phyloP scores from a whole-genome alignment of 1,140 invertebrate genomes.

The Melitaea cinxia region DNA sequence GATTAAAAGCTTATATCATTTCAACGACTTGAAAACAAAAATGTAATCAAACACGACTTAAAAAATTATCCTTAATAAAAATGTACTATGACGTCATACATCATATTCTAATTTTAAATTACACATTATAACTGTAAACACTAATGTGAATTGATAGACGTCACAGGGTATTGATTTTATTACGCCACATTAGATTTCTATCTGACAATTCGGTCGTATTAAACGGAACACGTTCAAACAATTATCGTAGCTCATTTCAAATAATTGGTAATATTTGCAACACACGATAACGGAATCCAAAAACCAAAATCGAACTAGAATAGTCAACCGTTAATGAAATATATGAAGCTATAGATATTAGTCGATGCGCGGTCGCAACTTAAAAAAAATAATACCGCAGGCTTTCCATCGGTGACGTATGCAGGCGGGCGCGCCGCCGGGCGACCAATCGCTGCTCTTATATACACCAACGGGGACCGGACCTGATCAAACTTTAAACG shows the following conservation, averaged over 20 bases:
- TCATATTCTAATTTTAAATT: too few species aligned
- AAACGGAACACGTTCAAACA: background rate
- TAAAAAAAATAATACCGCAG: constrained; percentile 47
- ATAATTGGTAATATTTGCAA: background rate
- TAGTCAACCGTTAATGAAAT: constrained; percentile 27
- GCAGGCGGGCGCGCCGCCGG: constrained; percentile 52
- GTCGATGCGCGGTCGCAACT: constrained; percentile 28
- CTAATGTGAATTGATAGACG: too few species aligned
- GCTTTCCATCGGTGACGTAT: constrained; percentile 61
- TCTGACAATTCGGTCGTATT: background rate
- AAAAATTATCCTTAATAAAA: too few species aligned
- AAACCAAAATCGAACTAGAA: constrained; percentile 32
- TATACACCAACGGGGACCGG: constrained; percentile 54
- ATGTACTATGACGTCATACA: too few species aligned
- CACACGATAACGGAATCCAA: constrained; percentile 17
- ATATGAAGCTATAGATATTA: constrained; percentile 29
- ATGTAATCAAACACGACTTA: too few species aligned
- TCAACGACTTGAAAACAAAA: too few species aligned
- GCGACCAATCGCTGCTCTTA: constrained; percentile 55
- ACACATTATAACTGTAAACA: too few species aligned
- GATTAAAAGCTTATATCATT: too few species aligned
- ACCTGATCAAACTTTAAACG: constrained; percentile 55
- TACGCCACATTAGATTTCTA: too few species aligned
- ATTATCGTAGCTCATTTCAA: constrained; percentile 5
- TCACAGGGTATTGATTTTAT: too few species aligned